Percentiles rank a stretch among this genome's conserved stretches.
phyloP scores from a whole-genome alignment of 2,797 vertebrate genomes.

The Diceros bicornis region DNA sequence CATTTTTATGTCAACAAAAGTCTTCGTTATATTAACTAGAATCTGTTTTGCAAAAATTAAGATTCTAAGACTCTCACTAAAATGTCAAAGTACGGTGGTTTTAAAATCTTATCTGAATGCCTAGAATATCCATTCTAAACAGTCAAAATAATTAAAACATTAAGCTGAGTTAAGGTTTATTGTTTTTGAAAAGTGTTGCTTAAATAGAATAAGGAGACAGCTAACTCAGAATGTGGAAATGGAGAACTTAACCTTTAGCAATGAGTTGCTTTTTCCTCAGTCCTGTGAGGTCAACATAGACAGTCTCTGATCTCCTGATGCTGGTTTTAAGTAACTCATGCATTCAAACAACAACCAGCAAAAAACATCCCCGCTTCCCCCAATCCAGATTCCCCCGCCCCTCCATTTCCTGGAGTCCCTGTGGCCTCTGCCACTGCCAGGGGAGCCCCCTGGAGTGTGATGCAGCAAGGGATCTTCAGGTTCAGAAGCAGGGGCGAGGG shows the following conservation, averaged over 20 bases:
- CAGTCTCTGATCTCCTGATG: not conserved
- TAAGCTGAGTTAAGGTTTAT: slow-evolving; percentile 31
- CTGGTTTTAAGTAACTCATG: not conserved
- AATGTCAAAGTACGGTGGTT: not conserved
- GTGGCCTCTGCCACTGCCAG: not conserved
- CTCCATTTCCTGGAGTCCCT: not conserved
- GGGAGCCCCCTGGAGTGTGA: not conserved
- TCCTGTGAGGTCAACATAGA: not conserved
- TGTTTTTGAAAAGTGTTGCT: slow-evolving; percentile 25
- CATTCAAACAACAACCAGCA: not conserved
- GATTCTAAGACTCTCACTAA: not conserved
- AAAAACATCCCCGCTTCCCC: not conserved
- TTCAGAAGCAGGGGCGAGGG: not conserved
- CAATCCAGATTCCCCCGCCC: not conserved
- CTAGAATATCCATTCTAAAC: not conserved
- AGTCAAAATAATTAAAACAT: not conserved
- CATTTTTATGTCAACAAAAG: slow-evolving; percentile 48
- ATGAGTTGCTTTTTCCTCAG: not conserved
- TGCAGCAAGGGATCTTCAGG: not conserved
- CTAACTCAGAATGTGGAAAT: not conserved
- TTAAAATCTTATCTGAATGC: slow-evolving; percentile 29
- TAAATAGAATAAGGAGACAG: not conserved
- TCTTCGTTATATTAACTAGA: slow-evolving; percentile 13
- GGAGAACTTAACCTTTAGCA: not conserved
- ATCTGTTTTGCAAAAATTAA: slow-evolving; percentile 39